Percentiles rank a stretch among this genome's conserved stretches.
Conservation (phyloP, 2,113 vertebrate genomes). For the Microcebus ravelobensis region DNA sequence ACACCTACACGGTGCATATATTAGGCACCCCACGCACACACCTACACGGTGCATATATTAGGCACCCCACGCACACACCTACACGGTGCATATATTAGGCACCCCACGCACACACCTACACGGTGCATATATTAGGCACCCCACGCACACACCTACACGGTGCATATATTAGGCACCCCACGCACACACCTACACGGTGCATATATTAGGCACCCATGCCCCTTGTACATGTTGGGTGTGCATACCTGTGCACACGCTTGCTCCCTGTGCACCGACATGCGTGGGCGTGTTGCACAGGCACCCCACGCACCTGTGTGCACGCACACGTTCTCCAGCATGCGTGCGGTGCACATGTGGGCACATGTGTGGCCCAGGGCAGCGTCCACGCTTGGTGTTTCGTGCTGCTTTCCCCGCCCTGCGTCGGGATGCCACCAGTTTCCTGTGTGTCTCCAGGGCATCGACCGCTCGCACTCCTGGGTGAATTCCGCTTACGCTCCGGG, state of each 20-base stretch:
- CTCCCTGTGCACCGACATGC: neutral
- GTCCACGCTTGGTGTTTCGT: neutral
- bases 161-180: no score
- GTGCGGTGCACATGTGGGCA: neutral
- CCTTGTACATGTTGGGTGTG: no score
- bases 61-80: fast-evolving
- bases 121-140: fast-evolving
- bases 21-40: fast-evolving
- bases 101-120: no score
- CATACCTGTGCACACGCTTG: no score
- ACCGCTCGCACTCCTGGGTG: slow-evolving; percentile 98
- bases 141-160: no score
- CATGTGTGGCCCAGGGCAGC: neutral
- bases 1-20: fast-evolving
- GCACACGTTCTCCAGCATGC: fast-evolving
- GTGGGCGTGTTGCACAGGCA: neutral
- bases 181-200: no score
- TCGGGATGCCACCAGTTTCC: neutral
- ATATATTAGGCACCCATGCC: no score
- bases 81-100: fast-evolving
- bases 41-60: fast-evolving
- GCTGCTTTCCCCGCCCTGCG: neutral
- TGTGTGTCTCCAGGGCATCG: slow-evolving; percentile 90
- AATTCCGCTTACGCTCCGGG: slow-evolving; percentile 95
- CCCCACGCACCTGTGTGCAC: no score